A percentile compares a stretch with the other conserved stretches of the same genome.
Conservation (phyloP, 2,888 invertebrate species). For the Heliconius hortense region DNA sequence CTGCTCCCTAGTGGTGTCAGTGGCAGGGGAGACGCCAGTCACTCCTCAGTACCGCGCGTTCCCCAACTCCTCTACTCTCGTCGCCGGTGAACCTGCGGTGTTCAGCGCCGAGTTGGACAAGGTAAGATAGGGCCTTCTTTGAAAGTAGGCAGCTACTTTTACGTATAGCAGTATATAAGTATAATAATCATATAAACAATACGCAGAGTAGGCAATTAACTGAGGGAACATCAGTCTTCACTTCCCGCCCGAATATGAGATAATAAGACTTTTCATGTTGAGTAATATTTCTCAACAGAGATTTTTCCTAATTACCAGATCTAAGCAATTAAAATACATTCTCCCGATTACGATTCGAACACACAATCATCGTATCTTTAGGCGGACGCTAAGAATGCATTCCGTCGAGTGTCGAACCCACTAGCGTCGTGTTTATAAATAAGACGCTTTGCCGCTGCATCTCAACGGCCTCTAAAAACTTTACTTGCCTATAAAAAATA, state of each 20-base stretch:
- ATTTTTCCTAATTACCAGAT: too few relatives aligned
- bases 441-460: too few relatives aligned
- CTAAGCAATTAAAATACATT: too few relatives aligned
- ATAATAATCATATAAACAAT: too few relatives aligned
- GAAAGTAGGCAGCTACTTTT: background rate
- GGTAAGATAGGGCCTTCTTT: conserved; percentile 52
- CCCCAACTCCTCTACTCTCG: conserved; percentile 93
- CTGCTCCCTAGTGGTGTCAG: conserved; percentile 92
- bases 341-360: too few relatives aligned
- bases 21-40: conserved; percentile 92
- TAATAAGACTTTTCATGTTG: background rate
- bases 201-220: too few relatives aligned
- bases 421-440: too few relatives aligned
- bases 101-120: conserved; percentile 91
- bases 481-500: background rate
- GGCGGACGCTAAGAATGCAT: too few relatives aligned
- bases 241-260: background rate
- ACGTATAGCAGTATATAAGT: background rate
- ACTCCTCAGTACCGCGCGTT: conserved; percentile 93
- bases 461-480: too few relatives aligned
- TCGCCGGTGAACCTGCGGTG: conserved; percentile 89
- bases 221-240: background rate
- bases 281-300: background rate
- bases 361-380: too few relatives aligned
- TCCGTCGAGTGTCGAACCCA: too few relatives aligned